Conservation (phyloP, 2,888 invertebrate genomes). For the Lithophane semibrunnea region DNA sequence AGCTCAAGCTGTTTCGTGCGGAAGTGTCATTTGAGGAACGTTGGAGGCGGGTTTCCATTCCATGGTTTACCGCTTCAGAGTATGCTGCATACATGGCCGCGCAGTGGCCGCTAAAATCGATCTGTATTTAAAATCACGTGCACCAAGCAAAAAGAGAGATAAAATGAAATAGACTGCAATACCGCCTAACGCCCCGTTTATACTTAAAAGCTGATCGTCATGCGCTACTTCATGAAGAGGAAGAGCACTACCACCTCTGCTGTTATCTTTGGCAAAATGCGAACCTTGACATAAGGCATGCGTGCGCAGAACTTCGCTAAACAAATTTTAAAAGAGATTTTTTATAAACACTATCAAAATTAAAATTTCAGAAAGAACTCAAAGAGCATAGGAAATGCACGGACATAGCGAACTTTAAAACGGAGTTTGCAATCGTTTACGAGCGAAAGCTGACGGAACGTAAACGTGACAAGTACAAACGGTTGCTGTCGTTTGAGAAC, state of each 20-base stretch:
- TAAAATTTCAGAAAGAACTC: constrained; percentile 81
- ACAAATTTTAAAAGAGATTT: not conserved
- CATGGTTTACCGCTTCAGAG: not conserved
- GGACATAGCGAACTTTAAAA: constrained; percentile 94
- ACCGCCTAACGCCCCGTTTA: not conserved
- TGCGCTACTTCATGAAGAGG: not conserved
- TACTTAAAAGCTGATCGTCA: too few relatives aligned
- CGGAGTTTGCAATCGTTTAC: constrained; percentile 94
- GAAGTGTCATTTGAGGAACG: not conserved
- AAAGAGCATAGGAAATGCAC: constrained; percentile 91
- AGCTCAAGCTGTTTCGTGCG: too few relatives aligned
- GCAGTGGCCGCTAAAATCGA: not conserved
- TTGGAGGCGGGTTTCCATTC: too few relatives aligned
- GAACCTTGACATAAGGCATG: not conserved
- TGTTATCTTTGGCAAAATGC: not conserved
- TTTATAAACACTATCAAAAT: not conserved
- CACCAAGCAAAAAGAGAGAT: not conserved
- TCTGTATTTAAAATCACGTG: not conserved
- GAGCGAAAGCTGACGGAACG: constrained; percentile 93
- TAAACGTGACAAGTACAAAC: constrained; percentile 92
- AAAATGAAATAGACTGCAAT: not conserved
- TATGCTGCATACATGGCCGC: not conserved
- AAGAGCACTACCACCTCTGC: not conserved
- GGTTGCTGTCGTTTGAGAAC: constrained; percentile 95
- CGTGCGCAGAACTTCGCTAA: not conserved